Conservation (phyloP, 2,888 invertebrate genomes). For the Abrostola triplasia region DNA sequence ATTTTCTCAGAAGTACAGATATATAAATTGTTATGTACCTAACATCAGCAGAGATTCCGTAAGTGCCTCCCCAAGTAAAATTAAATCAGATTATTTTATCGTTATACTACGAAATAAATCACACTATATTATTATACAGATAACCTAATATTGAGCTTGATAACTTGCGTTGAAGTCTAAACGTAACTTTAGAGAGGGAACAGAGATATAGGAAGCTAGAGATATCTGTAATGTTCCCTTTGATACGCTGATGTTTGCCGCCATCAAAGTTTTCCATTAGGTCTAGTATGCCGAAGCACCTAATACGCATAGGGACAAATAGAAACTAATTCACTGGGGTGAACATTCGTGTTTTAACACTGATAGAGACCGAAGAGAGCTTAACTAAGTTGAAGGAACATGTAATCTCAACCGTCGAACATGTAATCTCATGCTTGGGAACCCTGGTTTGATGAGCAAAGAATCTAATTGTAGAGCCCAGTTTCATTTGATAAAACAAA, state of each 20-base stretch:
- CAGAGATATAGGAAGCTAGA: conserved; percentile 14
- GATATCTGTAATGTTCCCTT: conserved; percentile 48
- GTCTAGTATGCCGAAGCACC: conserved; percentile 35
- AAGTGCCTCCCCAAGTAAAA: too few relatives aligned
- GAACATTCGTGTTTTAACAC: conserved; percentile 30
- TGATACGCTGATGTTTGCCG: conserved; percentile 47
- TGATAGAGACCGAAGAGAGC: conserved; percentile 33
- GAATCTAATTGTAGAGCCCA: too few relatives aligned
- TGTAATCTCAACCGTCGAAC: background rate
- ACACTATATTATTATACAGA: too few relatives aligned
- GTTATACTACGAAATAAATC: too few relatives aligned
- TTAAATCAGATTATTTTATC: too few relatives aligned
- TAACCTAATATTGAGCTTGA: too few relatives aligned
- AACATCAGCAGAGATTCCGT: too few relatives aligned
- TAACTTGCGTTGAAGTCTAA: background rate
- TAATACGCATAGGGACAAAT: conserved; percentile 41
- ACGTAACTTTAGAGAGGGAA: conserved; percentile 26
- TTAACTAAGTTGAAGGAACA: conserved; percentile 8
- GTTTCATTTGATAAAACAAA: too few relatives aligned
- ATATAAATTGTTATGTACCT: too few relatives aligned
- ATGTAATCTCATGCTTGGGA: background rate
- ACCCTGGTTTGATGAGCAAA: background rate
- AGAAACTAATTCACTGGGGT: conserved; percentile 38
- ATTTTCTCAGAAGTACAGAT: too few relatives aligned
- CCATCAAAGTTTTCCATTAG: conserved; percentile 50